Evolutionary conservation across 2,888 invertebrate genomes (phyloP), one percentile per base, ranked within the genome.

Genomic region (Temnothorax unifasciatus): DNA sequence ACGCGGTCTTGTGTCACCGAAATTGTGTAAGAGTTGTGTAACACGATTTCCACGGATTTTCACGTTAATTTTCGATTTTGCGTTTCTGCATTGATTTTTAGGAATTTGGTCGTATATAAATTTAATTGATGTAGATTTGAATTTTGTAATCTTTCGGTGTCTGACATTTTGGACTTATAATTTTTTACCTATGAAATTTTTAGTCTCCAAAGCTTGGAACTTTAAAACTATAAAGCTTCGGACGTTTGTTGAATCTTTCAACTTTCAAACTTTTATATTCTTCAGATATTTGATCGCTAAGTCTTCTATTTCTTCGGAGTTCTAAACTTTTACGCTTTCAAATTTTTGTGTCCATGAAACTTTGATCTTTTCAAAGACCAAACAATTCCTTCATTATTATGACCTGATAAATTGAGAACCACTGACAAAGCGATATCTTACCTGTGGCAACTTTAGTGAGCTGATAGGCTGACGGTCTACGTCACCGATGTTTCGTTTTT

Each of bases 401-500:
- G 21, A 71, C 21, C 25, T 47, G 29, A 88, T 85, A 66, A 76
- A 82, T 85, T 85, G 89, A 85, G 87, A 87, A 82, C 79, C 85
- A 68, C 69, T 52, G 61, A 59, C 21, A 34, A 57, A 63, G 73
- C 52, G 82, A 82, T 85, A 71, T 8, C 57, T 83, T 61, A 89
- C 82, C 84, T 85, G 83, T 83, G 86, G 83, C 87, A 89, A 82
- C 52, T 89, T 89, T 76, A 87, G 82, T 85, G 83, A 82, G 54
- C 83, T 38, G 83, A 79, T 77, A 89, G 79, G 44, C 81, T 50
- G 76, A 61, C 73, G 54, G 38, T 9, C n/a, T 75, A 82, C 79
- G 21, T 87, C 83, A 82, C 57, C 34, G 9, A 82, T 68, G 59
- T 82, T 86, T 83, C 75, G 63, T 18, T 34, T 82, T 50, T 77